Percentiles rank a stretch among this genome's conserved stretches.
Evolutionary conservation across 2,113 vertebrate genomes (phyloP).

Genomic region (Trematomus loennbergii): DNA sequence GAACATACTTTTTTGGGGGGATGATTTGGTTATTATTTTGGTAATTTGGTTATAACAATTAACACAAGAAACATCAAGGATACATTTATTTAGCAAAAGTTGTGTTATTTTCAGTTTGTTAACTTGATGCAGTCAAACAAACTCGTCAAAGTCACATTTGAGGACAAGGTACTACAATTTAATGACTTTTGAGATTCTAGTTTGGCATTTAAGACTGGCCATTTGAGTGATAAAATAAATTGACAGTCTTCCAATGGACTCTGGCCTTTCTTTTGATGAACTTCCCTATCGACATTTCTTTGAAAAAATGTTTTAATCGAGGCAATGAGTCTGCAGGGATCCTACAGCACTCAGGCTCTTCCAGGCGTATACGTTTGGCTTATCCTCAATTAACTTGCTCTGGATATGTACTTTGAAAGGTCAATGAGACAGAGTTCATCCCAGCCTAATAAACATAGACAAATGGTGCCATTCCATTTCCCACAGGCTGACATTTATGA

Average conservation of each 20-base stretch:
- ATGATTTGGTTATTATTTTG: not conserved
- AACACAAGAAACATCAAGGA: not conserved
- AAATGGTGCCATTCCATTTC: constrained; percentile 73
- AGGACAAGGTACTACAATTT: not conserved
- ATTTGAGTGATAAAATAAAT: constrained; percentile 48
- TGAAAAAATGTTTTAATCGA: constrained; percentile 12
- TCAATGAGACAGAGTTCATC: constrained; percentile 54
- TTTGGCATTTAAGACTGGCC: constrained; percentile 54
- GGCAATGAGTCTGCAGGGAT: constrained; percentile 20
- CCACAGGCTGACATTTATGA: constrained; percentile 72
- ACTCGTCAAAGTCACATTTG: not conserved
- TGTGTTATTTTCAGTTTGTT: not conserved
- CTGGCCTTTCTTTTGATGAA: constrained; percentile 20
- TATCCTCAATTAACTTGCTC: constrained; percentile 58
- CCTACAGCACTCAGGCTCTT: not conserved
- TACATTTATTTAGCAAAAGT: not conserved
- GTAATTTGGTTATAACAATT: not conserved
- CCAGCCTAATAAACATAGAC: constrained; percentile 72
- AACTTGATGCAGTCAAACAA: not conserved
- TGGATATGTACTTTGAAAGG: constrained; percentile 56
- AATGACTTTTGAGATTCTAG: constrained; percentile 20
- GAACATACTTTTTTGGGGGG: too few relatives aligned
- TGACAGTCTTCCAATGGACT: constrained; percentile 45
- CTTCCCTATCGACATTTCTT: constrained; percentile 4
- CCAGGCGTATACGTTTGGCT: constrained; percentile 33